Conservation (phyloP, 2,888 invertebrate genomes). For the Prenolepis imparis region DNA sequence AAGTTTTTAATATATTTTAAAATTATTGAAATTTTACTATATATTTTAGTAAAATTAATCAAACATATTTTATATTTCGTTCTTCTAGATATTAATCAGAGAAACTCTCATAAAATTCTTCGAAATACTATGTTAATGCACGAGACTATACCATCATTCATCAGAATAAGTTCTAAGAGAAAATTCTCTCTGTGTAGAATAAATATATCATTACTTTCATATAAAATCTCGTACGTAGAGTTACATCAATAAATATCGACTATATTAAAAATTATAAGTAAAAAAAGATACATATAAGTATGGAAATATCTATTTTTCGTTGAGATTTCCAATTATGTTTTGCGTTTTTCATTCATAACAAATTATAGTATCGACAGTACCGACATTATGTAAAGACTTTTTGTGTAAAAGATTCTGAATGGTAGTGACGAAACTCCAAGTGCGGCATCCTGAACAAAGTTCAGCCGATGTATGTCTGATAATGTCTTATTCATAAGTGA, state of each 20-base stretch:
- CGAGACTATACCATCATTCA: no score
- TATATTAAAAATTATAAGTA: not conserved
- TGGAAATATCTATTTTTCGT: not conserved
- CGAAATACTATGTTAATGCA: no score
- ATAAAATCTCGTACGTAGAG: not conserved
- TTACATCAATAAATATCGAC: not conserved
- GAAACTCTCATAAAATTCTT: no score
- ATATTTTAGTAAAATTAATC: no score
- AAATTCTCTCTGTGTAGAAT: not conserved
- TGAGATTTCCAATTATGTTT: no score
- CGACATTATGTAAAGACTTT: constrained; percentile 3
- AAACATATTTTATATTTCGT: no score
- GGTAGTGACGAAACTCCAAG: constrained; percentile 32
- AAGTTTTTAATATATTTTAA: no score
- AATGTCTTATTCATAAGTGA: constrained; percentile 74
- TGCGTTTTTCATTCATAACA: constrained; percentile 17
- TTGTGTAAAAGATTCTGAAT: constrained; percentile 33
- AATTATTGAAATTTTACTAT: no score
- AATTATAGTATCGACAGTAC: not conserved
- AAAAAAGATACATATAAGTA: not conserved
- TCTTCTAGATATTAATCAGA: no score
- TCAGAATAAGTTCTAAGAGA: no score
- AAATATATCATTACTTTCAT: not conserved
- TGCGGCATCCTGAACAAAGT: constrained; percentile 29
- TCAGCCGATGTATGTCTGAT: constrained; percentile 46